Evolutionary conservation across 2,888 invertebrate genomes (phyloP).

Genomic region (Zele albiditarsus): DNA sequence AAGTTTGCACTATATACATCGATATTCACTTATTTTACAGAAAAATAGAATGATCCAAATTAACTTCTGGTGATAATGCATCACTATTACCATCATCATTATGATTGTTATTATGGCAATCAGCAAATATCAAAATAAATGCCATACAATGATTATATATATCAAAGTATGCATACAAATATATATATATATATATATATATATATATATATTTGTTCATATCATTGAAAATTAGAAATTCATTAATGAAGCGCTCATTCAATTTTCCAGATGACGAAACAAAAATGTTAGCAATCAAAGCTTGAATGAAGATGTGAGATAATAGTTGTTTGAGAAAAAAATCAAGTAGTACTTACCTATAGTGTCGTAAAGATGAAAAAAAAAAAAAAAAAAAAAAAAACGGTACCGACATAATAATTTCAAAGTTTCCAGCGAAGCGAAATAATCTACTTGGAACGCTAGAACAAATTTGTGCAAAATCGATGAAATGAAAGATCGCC

Average conservation of each 20-base stretch:
- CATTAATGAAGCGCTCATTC: constrained; percentile 45
- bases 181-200: no score
- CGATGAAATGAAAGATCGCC: constrained; percentile 32
- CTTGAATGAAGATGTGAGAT: constrained; percentile 45
- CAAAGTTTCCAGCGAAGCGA: constrained; percentile 13
- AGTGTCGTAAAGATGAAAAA: no score
- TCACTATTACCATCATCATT: no score
- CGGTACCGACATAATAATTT: neutral
- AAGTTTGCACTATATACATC: neutral
- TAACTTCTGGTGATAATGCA: no score
- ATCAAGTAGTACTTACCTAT: no score
- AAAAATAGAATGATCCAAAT: neutral
- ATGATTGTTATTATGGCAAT: no score
- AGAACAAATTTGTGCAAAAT: constrained; percentile 31
- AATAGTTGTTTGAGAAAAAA: no score
- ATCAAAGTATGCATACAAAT: no score
- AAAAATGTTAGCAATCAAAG: constrained; percentile 56
- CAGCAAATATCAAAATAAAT: no score
- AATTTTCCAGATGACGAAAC: constrained; percentile 57
- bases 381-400: constrained; percentile 18
- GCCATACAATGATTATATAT: no score
- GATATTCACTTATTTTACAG: neutral
- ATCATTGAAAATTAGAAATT: neutral
- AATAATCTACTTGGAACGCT: constrained; percentile 33
- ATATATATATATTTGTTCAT: no score